Evolutionary conservation across 2,888 invertebrate species (phyloP), one percentile per base, ranked within the genome.

Genomic region (Noctua janthina): DNA sequence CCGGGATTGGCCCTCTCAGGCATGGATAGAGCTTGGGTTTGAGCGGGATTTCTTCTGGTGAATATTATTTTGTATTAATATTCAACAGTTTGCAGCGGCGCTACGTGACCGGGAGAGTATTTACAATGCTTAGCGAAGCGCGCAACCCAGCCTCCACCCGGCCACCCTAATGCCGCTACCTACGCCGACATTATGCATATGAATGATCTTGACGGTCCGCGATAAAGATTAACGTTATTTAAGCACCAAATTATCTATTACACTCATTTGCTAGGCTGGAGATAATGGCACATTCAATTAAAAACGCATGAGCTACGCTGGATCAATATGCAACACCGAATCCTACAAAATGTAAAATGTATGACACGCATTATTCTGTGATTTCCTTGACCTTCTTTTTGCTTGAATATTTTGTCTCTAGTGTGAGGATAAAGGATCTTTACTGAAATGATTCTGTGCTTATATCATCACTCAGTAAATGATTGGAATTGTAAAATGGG

Each of bases 111-210:
- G 93, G 93, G 95, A 92, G 93, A 94, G 93, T 96, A 95, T 96
- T 96, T 95, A 95, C 95, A 94, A 94, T 95, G 95, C 96, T 96
- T 95, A 96, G 94, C 94, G 93, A 92, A 93, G 94, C 94, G 94
- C 92, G 93, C 93, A 91, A 92, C 93, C 92, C 92, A 87, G 91
- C 90, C 86, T 87, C 90, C 89, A 88, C 90, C 87, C 86, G 85
- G 78, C 87, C 87, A 88, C 84, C 87, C 91, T 84, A 87, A 85
- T 79, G 78, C 82, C 84, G 81, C 86, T 89, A 89, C 88, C 88
- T 89, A 86, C 89, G 83, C 90, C 88, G 84, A 89, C 88, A 85
- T 90, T 92, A 93, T 94, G 92, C 91, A 93, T 93, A 93, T 92
- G 93, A 90, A 94, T 92, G 88, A 90, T 86, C 82, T 87, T 82